A percentile compares a stretch with the other conserved stretches of the same genome.
phyloP scores from a whole-genome alignment of 35 echinoderm and acorn worm species.

The Apostichopus californicus region DNA sequence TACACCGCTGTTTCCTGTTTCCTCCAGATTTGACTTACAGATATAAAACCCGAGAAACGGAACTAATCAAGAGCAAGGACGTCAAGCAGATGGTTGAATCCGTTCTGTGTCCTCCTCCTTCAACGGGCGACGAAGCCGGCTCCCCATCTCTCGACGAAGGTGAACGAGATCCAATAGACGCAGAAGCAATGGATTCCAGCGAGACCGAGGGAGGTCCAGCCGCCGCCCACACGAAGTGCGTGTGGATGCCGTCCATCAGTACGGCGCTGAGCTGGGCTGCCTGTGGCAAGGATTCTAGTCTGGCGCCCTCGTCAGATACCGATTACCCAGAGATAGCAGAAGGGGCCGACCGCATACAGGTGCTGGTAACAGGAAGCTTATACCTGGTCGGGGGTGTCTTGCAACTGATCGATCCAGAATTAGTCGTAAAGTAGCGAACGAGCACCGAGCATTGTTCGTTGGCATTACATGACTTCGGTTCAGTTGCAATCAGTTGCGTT shows the following conservation, averaged over 20 bases:
- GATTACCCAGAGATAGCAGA: constrained; percentile 23
- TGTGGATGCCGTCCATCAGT: constrained; percentile 57
- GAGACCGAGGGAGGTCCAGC: no score
- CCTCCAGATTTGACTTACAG: background rate
- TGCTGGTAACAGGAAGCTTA: constrained; percentile 85
- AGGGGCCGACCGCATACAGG: constrained; percentile 68
- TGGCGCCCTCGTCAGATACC: constrained; percentile 27
- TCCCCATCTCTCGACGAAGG: background rate
- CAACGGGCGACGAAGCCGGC: background rate
- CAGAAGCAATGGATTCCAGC: no score
- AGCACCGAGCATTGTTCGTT: no score
- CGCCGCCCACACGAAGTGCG: constrained; percentile 4
- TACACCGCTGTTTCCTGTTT: background rate
- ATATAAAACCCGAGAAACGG: background rate
- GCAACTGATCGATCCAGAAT: constrained; percentile 72
- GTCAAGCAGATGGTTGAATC: background rate
- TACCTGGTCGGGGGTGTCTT: constrained; percentile 92
- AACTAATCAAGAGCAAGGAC: background rate
- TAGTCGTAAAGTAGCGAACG: constrained; percentile 3
- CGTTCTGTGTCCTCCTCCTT: background rate
- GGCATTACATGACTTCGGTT: no score
- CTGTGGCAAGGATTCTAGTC: constrained; percentile 61
- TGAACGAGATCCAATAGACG: background rate
- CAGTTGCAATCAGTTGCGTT: no score
- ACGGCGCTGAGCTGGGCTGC: constrained; percentile 78